Evolutionary conservation across 2,113 vertebrate genomes (phyloP).

Genomic region (Coreoperca whiteheadi): DNA sequence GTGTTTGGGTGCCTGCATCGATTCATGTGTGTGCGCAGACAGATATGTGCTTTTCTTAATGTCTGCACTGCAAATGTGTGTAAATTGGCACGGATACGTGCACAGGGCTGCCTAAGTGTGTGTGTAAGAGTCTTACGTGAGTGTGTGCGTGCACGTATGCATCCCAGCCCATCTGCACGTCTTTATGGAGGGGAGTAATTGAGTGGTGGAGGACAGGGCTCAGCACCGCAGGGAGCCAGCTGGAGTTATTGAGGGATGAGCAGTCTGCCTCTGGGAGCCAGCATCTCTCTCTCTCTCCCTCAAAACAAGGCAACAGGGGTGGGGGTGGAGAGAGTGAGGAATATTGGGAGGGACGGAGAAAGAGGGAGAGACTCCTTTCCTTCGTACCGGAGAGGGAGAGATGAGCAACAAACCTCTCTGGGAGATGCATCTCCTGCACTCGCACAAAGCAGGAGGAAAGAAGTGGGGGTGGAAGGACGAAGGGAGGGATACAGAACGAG

Average conservation of each 20-base stretch:
- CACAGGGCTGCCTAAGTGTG: background rate
- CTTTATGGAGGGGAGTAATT: constrained; percentile 79
- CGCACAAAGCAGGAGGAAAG: constrained; percentile 11
- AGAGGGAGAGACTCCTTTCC: constrained; percentile 9
- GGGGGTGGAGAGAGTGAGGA: constrained; percentile 28
- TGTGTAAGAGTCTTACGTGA: constrained; percentile 27
- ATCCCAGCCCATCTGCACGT: constrained; percentile 73
- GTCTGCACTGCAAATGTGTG: constrained; percentile 9
- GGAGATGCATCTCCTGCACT: constrained; percentile 50
- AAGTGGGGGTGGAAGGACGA: constrained; percentile 37
- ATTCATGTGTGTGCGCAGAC: constrained; percentile 4
- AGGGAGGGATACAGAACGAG: constrained; percentile 30
- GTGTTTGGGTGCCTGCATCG: constrained; percentile 21
- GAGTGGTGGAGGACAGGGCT: constrained; percentile 78
- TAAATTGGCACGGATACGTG: constrained; percentile 7
- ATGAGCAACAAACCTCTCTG: constrained; percentile 44
- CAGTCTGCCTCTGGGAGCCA: constrained; percentile 74
- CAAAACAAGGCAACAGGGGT: constrained; percentile 62
- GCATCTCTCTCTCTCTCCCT: constrained; percentile 30
- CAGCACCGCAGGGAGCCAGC: constrained; percentile 76
- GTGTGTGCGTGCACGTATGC: constrained; percentile 28
- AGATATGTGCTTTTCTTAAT: constrained; percentile 25
- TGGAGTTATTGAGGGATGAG: constrained; percentile 80
- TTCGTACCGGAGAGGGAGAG: constrained; percentile 22
- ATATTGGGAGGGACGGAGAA: constrained; percentile 26